Percentiles rank a stretch among this genome's conserved stretches.
These are phyloP conservation scores for Drosophila santomea DNA, from an alignment of 1,140 invertebrate species.

Conservation along the genomic window DNA sequence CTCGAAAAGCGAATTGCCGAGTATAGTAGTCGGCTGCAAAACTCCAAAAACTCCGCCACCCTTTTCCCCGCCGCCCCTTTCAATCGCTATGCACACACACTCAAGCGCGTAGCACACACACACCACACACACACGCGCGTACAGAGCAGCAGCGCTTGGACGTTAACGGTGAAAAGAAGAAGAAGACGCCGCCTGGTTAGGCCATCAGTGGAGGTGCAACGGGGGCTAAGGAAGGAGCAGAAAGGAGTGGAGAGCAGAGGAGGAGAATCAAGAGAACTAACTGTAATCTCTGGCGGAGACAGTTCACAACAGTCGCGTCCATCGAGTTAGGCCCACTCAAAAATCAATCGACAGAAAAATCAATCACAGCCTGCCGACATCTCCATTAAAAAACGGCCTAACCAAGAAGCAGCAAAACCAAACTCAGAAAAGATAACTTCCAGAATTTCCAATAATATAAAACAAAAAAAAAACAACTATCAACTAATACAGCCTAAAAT, in stretches of 20 bases:
- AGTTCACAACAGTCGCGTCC: slow-evolving; percentile 34
- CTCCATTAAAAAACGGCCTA: slow-evolving; percentile 59
- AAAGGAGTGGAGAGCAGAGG: slow-evolving; percentile 2
- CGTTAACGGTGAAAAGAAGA: slow-evolving; percentile 33
- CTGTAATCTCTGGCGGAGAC: slow-evolving; percentile 21
- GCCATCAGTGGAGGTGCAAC: slow-evolving; percentile 79
- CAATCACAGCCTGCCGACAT: slow-evolving; percentile 57
- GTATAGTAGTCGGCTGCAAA: slow-evolving; percentile 40
- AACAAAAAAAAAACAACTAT: slow-evolving; percentile 7
- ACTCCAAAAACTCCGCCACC: slow-evolving; percentile 28
- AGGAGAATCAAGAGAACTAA: not conserved
- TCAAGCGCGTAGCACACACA: slow-evolving; percentile 40
- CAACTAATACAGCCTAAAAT: slow-evolving; percentile 30
- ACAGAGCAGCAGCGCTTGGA: slow-evolving; percentile 21
- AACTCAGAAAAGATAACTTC: slow-evolving; percentile 3
- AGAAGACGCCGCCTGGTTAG: slow-evolving; percentile 68
- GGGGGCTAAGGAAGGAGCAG: slow-evolving; percentile 43
- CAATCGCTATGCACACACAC: slow-evolving; percentile 64
- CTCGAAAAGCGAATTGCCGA: slow-evolving; percentile 41
- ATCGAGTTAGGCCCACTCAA: slow-evolving; percentile 22
- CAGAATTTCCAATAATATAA: slow-evolving; percentile 8
- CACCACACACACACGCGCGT: slow-evolving; percentile 17
- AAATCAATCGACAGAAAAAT: slow-evolving; percentile 31
- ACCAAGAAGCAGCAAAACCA: slow-evolving; percentile 30
- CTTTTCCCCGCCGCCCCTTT: slow-evolving; percentile 29